Evolutionary conservation across 2,113 vertebrate species (phyloP).

Genomic region (Zapus hudsonius): DNA sequence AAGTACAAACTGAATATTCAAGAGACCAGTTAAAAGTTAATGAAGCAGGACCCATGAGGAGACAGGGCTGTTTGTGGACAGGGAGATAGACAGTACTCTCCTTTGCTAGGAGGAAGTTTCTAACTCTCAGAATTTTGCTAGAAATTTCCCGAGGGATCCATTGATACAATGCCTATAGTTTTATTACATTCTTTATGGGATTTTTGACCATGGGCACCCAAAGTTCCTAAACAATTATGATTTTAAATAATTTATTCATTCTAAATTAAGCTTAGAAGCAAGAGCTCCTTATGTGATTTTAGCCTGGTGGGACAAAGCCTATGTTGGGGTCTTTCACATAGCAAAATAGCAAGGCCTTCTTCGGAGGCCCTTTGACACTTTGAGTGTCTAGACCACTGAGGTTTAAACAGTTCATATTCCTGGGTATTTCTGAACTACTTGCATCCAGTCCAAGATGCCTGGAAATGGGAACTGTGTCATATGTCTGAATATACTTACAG

Average conservation of each 20-base stretch:
- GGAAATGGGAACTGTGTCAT: not conserved
- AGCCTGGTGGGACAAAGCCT: not conserved
- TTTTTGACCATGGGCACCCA: not conserved
- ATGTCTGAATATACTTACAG: not conserved
- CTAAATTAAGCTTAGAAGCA: not conserved
- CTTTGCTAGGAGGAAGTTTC: slow-evolving; percentile 53
- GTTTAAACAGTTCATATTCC: slow-evolving; percentile 3
- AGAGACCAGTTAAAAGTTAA: slow-evolving; percentile 74
- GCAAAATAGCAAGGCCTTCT: not conserved
- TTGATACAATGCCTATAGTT: not conserved
- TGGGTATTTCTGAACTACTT: not conserved
- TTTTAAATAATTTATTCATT: slow-evolving; percentile 42
- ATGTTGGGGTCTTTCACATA: not conserved
- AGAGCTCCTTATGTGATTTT: slow-evolving; percentile 30
- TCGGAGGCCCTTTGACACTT: not conserved
- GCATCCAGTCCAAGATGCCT: not conserved
- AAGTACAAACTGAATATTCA: slow-evolving; percentile 75
- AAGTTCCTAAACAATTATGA: slow-evolving; percentile 32
- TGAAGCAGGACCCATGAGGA: slow-evolving; percentile 46
- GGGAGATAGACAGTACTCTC: not conserved
- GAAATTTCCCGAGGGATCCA: slow-evolving; percentile 43
- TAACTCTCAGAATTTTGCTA: slow-evolving; percentile 47
- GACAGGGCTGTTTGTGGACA: slow-evolving; percentile 48
- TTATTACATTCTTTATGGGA: not conserved
- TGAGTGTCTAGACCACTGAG: not conserved